Evolutionary conservation across 2,888 invertebrate genomes (phyloP).

Genomic region (Eucera pruinosa): DNA sequence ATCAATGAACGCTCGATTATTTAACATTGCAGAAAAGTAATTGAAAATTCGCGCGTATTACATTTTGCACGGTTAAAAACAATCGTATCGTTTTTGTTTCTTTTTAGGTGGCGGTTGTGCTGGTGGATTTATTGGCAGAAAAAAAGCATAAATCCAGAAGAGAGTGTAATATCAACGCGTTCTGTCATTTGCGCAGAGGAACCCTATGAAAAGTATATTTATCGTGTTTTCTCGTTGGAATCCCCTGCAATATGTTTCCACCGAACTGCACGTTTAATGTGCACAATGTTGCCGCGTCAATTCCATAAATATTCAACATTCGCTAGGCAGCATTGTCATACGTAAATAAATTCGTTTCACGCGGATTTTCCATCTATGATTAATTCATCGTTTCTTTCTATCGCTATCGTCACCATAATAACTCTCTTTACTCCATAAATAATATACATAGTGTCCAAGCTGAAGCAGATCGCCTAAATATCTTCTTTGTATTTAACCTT

Average conservation of each 20-base stretch:
- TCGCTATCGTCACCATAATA: background rate
- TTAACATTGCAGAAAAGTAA: background rate
- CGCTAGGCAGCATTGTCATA: background rate
- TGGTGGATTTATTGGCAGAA: background rate
- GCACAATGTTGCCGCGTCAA: slow-evolving; percentile 1
- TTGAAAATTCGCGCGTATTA: background rate
- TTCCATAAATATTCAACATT: slow-evolving; percentile 26
- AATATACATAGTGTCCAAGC: too few species aligned
- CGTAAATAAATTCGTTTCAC: slow-evolving; percentile 6
- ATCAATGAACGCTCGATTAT: background rate
- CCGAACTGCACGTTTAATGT: background rate
- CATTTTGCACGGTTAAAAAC: background rate
- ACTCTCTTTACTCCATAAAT: background rate
- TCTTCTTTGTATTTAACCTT: too few species aligned
- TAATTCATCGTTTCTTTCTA: slow-evolving; percentile 8
- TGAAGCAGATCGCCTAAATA: too few species aligned
- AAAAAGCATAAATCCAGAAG: slow-evolving; percentile 1
- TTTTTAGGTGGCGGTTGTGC: background rate
- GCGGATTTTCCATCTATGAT: background rate
- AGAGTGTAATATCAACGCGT: slow-evolving; percentile 12
- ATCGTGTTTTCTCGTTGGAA: slow-evolving; percentile 5
- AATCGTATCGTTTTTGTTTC: background rate
- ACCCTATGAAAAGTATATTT: slow-evolving; percentile 24
- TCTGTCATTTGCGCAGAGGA: slow-evolving; percentile 15
- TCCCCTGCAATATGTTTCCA: slow-evolving; percentile 2